Percentiles rank a stretch among this genome's conserved stretches.
These are phyloP conservation scores for Thalassoma bifasciatum DNA, from an alignment of 2,113 vertebrate genomes.

Conservation along the genomic window DNA sequence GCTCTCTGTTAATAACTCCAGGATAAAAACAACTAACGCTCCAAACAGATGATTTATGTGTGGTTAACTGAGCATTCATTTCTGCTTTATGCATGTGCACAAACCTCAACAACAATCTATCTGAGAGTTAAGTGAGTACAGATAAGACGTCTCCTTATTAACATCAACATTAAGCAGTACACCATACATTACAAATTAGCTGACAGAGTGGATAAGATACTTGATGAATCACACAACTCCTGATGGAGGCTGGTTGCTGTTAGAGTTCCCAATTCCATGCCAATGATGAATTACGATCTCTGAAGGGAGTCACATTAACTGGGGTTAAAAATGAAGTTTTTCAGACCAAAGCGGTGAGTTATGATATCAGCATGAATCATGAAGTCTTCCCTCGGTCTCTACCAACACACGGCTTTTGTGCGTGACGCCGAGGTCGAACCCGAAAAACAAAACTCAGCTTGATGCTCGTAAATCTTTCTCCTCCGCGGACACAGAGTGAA, in stretches of 20 bases:
- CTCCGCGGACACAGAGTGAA: conserved; percentile 38
- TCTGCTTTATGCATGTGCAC: too few species aligned
- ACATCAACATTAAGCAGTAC: background rate
- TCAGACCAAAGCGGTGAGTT: conserved; percentile 34
- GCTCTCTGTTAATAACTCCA: too few species aligned
- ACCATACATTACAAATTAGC: background rate
- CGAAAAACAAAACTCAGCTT: conserved; percentile 50
- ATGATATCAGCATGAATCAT: conserved; percentile 44
- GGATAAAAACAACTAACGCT: too few species aligned
- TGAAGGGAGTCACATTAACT: conserved; percentile 26
- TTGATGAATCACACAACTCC: too few species aligned
- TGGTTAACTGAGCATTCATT: too few species aligned
- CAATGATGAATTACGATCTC: background rate
- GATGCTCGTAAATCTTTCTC: conserved; percentile 54
- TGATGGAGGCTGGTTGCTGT: background rate
- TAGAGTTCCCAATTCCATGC: conserved; percentile 6
- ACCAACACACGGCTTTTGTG: conserved; percentile 19
- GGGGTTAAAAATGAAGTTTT: conserved; percentile 19
- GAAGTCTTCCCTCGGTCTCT: conserved; percentile 26
- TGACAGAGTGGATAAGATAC: background rate
- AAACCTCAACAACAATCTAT: background rate
- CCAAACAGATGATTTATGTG: too few species aligned
- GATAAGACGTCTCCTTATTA: background rate
- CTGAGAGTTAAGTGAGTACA: background rate
- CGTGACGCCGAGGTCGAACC: conserved; percentile 42